These are phyloP conservation scores for Acinonyx jubatus DNA, from an alignment of 2,113 vertebrate species.

Conservation along the genomic window DNA sequence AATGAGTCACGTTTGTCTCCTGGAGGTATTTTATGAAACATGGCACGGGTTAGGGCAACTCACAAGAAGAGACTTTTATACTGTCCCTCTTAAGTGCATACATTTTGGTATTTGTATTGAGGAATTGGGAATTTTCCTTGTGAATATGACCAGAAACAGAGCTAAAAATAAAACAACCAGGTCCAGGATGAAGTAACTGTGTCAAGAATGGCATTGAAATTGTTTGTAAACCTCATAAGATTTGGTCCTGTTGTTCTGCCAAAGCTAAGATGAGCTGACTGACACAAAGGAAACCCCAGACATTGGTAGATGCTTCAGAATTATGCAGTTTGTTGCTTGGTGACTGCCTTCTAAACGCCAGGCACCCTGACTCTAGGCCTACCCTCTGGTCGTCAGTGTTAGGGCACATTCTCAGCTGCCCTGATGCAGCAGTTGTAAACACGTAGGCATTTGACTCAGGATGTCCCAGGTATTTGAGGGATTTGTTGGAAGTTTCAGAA, in stretches of 20 bases:
- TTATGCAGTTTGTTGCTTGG: not conserved
- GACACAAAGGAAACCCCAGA: not conserved
- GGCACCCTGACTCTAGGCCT: not conserved
- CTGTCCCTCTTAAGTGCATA: not conserved
- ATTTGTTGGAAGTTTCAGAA: not conserved
- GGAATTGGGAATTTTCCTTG: not conserved
- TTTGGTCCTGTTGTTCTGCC: not conserved
- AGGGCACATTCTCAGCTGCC: not conserved
- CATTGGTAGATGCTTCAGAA: not conserved
- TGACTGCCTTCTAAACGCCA: not conserved
- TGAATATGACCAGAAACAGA: not conserved
- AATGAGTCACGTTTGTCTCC: slow-evolving; percentile 66
- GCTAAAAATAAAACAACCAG: not conserved
- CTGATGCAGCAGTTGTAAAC: not conserved
- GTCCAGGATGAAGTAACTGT: not conserved
- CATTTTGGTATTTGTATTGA: not conserved
- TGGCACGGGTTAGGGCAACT: not conserved
- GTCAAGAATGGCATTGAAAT: not conserved
- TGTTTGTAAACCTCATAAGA: not conserved
- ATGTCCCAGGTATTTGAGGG: not conserved
- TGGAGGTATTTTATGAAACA: slow-evolving; percentile 48
- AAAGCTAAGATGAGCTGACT: not conserved
- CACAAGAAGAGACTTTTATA: not conserved
- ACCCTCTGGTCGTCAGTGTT: fast-evolving
- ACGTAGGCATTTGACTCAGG: not conserved